Evolutionary conservation across 2,113 vertebrate genomes (phyloP), one percentile per base, ranked within the genome.

Genomic region (Pseudorhombus dupliciocellatus): DNA sequence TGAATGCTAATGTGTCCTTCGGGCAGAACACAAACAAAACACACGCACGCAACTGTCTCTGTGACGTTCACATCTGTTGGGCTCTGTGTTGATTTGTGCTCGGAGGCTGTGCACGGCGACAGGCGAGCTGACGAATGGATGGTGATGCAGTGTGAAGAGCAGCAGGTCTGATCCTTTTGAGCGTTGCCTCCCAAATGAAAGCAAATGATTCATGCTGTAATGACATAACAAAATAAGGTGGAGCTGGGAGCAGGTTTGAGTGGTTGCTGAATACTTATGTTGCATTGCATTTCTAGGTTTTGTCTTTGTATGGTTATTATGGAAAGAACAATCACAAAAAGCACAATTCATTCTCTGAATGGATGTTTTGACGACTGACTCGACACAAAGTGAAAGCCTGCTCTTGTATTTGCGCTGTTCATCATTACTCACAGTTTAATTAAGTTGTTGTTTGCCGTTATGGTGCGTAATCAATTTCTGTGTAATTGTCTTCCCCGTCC

Each of bases 1-100:
- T 30, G 87, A 92, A 90, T 92, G 75, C 76, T 88, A 92, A 91
- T 86, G 76, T 42, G 79, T 56, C 67, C 9, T 80, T 68, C 72
- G 48, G 4, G 79, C 77, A 67, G 66, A 84, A 81, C 30, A 66
- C 73, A 84, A 85, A 73, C 81, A 81, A 10, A 80, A 53, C 53
- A 66, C 58, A 61, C 21, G 51, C 48, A 37, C 84, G 90, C 89
- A 79, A 90, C 91, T 46, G 25, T 31, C 58, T 69, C 16, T 8
- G 46, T 59, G 40, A n/a, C 62, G 51, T 59, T 56, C 25, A 31
- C 8, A 50, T 48, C 54, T 18, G n/a, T 14, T 59, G 70, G 55
- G 46, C 56, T 73, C 48, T 12, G 21, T 22, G 48, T 22, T 10
- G 46, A 48, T 18, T 48, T 18, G 18, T 48, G 16, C 6, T n/a